Percentiles rank a stretch among this genome's conserved stretches.
These are phyloP conservation scores for Ceratothoa steindachneri DNA, from an alignment of 2,888 invertebrate species.

Conservation along the genomic window DNA sequence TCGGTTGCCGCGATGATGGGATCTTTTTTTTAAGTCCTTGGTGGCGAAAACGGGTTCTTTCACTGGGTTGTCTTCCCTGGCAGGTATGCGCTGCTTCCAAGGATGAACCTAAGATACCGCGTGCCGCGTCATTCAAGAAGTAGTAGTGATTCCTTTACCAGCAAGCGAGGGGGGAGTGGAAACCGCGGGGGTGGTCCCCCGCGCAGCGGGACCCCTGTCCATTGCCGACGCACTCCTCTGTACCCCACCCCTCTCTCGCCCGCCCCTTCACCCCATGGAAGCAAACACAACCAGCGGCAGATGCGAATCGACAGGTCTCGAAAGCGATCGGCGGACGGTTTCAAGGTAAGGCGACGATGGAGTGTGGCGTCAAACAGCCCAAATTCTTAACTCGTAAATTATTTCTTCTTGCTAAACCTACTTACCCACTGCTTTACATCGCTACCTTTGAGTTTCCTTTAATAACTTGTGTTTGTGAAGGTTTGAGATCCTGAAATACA, in stretches of 20 bases:
- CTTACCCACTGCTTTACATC: too few relatives aligned
- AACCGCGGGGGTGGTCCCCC: background rate
- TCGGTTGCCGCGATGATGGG: too few relatives aligned
- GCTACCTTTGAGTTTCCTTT: too few relatives aligned
- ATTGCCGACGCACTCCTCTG: background rate
- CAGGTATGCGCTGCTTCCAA: background rate
- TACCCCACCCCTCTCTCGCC: background rate
- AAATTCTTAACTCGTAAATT: too few relatives aligned
- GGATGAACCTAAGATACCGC: slow-evolving; percentile 5
- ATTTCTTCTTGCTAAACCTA: too few relatives aligned
- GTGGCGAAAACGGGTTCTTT: too few relatives aligned
- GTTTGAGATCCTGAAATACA: too few relatives aligned
- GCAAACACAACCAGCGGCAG: background rate
- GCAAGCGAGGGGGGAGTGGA: background rate
- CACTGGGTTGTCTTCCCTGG: background rate
- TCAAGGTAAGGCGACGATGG: background rate
- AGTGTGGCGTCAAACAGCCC: too few relatives aligned
- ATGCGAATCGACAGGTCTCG: slow-evolving; percentile 2
- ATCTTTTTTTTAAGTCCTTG: too few relatives aligned
- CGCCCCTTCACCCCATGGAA: background rate
- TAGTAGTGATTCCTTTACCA: background rate
- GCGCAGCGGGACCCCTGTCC: background rate
- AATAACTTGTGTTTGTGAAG: too few relatives aligned
- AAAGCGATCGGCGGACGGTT: background rate
- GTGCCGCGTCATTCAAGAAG: slow-evolving; percentile 6